Evolutionary conservation across 2,888 invertebrate genomes (phyloP).

Genomic region (Pycnomerus fuliginosus): DNA sequence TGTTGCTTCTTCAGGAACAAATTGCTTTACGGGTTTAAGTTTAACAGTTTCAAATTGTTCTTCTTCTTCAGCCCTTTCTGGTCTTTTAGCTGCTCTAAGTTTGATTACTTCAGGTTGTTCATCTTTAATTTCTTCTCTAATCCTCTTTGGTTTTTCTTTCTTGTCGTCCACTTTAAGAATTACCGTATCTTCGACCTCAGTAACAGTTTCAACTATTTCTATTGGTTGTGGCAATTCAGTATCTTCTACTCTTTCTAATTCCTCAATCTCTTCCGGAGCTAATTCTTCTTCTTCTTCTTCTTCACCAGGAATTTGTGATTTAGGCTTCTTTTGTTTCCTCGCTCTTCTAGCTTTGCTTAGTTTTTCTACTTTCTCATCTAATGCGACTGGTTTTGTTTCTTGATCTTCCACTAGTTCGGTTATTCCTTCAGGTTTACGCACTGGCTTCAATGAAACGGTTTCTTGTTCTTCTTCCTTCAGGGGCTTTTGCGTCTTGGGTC

Average conservation of each 20-base stretch:
- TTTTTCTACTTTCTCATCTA: constrained; percentile 14
- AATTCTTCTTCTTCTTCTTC: constrained; percentile 33
- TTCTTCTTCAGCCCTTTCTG: constrained; percentile 34
- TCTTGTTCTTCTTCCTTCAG: constrained; percentile 41
- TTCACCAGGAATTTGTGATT: constrained; percentile 38
- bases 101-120: constrained; percentile 38
- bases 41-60: constrained; percentile 34
- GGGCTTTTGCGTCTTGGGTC: constrained; percentile 32
- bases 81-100: constrained; percentile 45
- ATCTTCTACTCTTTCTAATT: constrained; percentile 31
- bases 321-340: constrained; percentile 30
- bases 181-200: constrained; percentile 60
- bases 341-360: constrained; percentile 19
- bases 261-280: constrained; percentile 30
- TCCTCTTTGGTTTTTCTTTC: constrained; percentile 35
- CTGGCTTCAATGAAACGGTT: constrained; percentile 45
- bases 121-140: constrained; percentile 40
- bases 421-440: constrained; percentile 28
- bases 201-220: constrained; percentile 57
- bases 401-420: constrained; percentile 27
- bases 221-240: constrained; percentile 29
- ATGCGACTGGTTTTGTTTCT: not conserved
- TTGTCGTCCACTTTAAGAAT: constrained; percentile 54
- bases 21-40: constrained; percentile 33
- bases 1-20: constrained; percentile 31